phyloP scores from a whole-genome alignment of 2,888 invertebrate species.

The Andrena minutula region DNA sequence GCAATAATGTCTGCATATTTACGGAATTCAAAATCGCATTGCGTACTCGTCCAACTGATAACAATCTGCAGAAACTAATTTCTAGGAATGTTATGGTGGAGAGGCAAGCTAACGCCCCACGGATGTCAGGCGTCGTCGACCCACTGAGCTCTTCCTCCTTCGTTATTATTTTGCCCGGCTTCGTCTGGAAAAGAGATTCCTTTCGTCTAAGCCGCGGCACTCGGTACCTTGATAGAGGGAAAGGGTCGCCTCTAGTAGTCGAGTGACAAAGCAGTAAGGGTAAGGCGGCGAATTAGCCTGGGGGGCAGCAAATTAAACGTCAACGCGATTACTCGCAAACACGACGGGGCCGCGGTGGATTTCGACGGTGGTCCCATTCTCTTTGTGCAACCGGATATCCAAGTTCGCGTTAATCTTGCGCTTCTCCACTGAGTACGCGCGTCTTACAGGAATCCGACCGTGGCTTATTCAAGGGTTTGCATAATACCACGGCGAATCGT shows the following conservation, averaged over 20 bases:
- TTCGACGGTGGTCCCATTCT: conserved; percentile 65
- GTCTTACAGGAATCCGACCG: conserved; percentile 48
- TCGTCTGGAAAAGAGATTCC: background rate
- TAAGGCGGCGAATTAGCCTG: conserved; percentile 42
- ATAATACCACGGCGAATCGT: conserved; percentile 65
- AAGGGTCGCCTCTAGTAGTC: background rate
- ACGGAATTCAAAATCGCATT: too few relatives aligned
- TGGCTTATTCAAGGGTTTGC: conserved; percentile 53
- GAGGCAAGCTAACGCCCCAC: too few relatives aligned
- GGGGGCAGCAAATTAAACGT: conserved; percentile 63
- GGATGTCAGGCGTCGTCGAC: background rate
- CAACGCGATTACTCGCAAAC: conserved; percentile 63
- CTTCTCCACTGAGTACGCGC: conserved; percentile 52
- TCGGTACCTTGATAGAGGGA: conserved; percentile 1
- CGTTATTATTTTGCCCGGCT: background rate
- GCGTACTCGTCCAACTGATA: too few relatives aligned
- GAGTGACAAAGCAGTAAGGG: conserved; percentile 29
- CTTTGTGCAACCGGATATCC: conserved; percentile 70
- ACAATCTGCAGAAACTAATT: too few relatives aligned
- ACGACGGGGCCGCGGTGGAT: conserved; percentile 49
- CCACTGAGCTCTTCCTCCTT: background rate
- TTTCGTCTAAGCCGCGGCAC: too few relatives aligned
- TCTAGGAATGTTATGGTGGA: too few relatives aligned
- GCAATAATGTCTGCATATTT: too few relatives aligned
- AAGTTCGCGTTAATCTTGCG: conserved; percentile 66